Evolutionary conservation across 2,888 invertebrate genomes (phyloP), one percentile per base, ranked within the genome.

Genomic region (Mesochorus sp.): DNA sequence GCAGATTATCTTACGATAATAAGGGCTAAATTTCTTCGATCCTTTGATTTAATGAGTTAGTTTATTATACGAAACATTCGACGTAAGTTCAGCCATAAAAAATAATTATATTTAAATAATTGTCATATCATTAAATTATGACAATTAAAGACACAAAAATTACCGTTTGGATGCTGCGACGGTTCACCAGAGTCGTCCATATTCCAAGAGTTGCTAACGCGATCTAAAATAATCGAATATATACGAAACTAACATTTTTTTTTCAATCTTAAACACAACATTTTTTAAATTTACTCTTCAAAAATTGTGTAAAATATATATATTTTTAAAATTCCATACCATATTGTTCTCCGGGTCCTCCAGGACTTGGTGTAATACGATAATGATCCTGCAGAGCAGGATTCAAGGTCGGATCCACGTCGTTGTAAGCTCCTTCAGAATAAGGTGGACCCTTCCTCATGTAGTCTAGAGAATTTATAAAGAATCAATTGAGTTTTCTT

Each of bases 281-380:
- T 34, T 1, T 28, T 0, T 37, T 39, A 10, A 19, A 53, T 28
- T 8, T 31, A 1, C 31, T 28, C 28, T 17, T 1, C 17, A 8
- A 31, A 6, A 31, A 31, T 31, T 21, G 26, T 19, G 2, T 8
- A 26, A 10, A 26, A 51, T 51, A 12, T 3, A n/a, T n/a, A 0
- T 12, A 8, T 51, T 3, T 10, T 19, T 19, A 12, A 1, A 12
- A 8, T 21, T 24, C 6, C 88, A 82, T 88, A 92, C 92, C 92
- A 87, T 94, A 95, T 85, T 94, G 93, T 87, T 95, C 95, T 80
- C 94, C 92, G 74, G 91, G 90, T 21, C 90, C 93, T 44, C 94
- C 94, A 44, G 94, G 94, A 80, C 94, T 93, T 70, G 94, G 94
- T 76, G 94, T 94, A 81, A 94, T 93, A 81, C 94, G 92, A 89